Evolutionary conservation across 2,113 vertebrate genomes (phyloP), one percentile per base, ranked within the genome.

Genomic region (Leptobrachium leishanense): DNA sequence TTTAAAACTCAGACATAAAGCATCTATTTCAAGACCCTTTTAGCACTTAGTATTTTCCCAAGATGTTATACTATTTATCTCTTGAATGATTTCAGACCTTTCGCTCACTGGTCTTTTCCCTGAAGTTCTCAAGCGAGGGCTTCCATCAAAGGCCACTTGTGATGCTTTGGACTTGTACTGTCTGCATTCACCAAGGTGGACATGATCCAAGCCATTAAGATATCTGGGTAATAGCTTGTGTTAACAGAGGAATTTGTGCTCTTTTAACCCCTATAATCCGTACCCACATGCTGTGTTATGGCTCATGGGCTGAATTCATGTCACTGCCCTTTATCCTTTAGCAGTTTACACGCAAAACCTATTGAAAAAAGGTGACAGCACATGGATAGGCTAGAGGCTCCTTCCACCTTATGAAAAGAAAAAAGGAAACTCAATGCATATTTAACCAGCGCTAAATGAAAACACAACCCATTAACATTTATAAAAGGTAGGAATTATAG

Each of bases 11-110:
- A 68, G 8, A 68, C n/a, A 74, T 40, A 59, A 67, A 50, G 40
- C 66, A 73, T 79, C 77, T 79, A 79, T 74, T 79, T 79, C 50
- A 68, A 68, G 71, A 80, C 15, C 63, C 71, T 80, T 80, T 80
- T 80, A 80, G 72, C 77, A 80, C 77, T 74, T 74, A 68, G 64
- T 44, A 74, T 81, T 59, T 62, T 81, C 78, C 72, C 78, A 68
- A 81, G 78, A 81, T 81, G 13, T 74, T 68, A 74, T 44, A 68
- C 70, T 59, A 68, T 81, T 74, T 74, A 68, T 68, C 42, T 54
- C 44, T 74, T 74, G 78, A 74, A 81, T 81, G 78, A 59, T 39
- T 81, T 81, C 50, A 74, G 78, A 20, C 71, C 31, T 71, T 80
- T 70, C 50, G 71, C 71, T 80, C 65, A 74, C 39, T 6, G 53